phyloP scores from a whole-genome alignment of 2,113 vertebrate genomes.

The Dasypus novemcinctus region DNA sequence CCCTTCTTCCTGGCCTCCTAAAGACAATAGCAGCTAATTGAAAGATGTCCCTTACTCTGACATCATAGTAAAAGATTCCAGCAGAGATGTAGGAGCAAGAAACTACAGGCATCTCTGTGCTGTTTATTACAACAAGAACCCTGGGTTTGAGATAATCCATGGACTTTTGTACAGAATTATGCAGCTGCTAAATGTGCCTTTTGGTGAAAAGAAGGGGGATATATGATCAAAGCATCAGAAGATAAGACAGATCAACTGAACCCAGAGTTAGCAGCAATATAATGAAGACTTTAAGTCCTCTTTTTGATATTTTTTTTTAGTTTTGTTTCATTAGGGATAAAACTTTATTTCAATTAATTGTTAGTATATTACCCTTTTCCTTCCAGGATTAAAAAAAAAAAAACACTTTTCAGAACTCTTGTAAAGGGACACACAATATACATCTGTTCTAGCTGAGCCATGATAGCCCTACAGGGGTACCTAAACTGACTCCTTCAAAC shows the following conservation, averaged over 20 bases:
- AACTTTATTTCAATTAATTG: conserved; percentile 19
- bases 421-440: neutral
- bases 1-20: too few relatives aligned
- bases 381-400: neutral
- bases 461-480: neutral
- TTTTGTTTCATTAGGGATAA: neutral
- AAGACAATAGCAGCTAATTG: too few relatives aligned
- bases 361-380: neutral
- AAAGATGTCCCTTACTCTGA: too few relatives aligned
- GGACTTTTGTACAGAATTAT: conserved; percentile 96
- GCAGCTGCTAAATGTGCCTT: conserved; percentile 92
- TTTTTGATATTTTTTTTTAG: neutral
- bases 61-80: too few relatives aligned
- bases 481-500: neutral
- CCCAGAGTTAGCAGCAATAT: too few relatives aligned
- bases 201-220: conserved; percentile 87
- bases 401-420: neutral
- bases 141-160: conserved; percentile 97
- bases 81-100: conserved; percentile 95
- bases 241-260: conserved; percentile 82
- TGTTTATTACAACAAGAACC: conserved; percentile 94
- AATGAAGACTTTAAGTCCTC: neutral
- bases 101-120: conserved; percentile 95
- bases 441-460: neutral
- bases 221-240: conserved; percentile 92